A percentile compares a stretch with the other conserved stretches of the same genome.
These are phyloP conservation scores for Nemapogon koenigi DNA, from an alignment of 2,888 invertebrate species.

Conservation along the genomic window DNA sequence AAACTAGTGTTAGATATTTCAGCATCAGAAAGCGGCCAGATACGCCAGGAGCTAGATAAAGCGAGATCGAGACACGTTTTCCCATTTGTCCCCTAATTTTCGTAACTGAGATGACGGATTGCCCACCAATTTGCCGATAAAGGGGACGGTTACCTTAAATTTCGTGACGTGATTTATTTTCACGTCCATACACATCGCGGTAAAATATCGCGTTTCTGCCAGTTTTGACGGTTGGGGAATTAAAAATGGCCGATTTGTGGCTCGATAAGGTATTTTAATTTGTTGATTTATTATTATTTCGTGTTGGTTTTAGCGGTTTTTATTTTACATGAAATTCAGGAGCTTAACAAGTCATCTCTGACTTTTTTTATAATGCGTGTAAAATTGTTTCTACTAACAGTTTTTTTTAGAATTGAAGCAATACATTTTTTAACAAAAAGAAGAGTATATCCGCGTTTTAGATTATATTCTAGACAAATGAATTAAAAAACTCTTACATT, in stretches of 20 bases:
- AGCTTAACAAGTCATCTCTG: too few species aligned
- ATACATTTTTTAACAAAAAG: too few species aligned
- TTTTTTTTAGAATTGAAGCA: too few species aligned
- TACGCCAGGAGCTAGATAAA: slow-evolving; percentile 3
- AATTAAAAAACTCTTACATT: too few species aligned
- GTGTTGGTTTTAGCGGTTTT: background rate
- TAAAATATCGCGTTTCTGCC: slow-evolving; percentile 4
- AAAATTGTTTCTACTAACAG: too few species aligned
- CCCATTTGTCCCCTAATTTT: slow-evolving; percentile 7
- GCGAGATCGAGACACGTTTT: slow-evolving; percentile 6
- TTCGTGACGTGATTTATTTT: slow-evolving; percentile 9
- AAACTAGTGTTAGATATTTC: too few species aligned
- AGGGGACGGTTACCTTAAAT: slow-evolving; percentile 7
- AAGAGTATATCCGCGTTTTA: too few species aligned
- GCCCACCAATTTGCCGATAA: slow-evolving; percentile 8
- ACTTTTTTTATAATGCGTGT: too few species aligned
- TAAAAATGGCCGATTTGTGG: slow-evolving; percentile 9
- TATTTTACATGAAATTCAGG: background rate
- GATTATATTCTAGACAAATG: too few species aligned
- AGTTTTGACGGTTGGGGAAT: slow-evolving; percentile 8
- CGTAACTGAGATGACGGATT: slow-evolving; percentile 9
- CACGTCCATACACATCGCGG: slow-evolving; percentile 6
- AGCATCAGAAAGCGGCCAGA: background rate
- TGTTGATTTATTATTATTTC: slow-evolving; percentile 5
- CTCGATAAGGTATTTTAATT: slow-evolving; percentile 8